Base-by-base conservation (phyloP, 2,888 invertebrate species). In the Leptodirus hochenwartii region DNA sequence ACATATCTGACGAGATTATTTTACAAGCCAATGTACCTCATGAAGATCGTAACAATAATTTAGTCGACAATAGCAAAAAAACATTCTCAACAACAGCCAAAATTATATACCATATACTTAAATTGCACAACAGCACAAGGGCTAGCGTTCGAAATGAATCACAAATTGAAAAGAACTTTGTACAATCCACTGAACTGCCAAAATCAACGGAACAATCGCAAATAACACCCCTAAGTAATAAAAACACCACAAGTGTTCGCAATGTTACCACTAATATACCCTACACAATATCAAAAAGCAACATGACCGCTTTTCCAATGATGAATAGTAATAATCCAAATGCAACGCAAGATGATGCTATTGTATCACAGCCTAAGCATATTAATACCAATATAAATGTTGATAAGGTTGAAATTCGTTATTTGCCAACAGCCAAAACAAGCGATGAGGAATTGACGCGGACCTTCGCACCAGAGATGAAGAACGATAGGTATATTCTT, bases 401-500 rank as follows among this genome's bases (percentile, higher is more conserved):
- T 35, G 8, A 15, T 13, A n/a, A 27, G 30, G 13, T 22, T 22
- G 10, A 20, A 20, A 6, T 20, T 29, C 22, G 3, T 5, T 33
- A 3, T 23, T 29, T 10, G 34, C 34, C 20, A 17, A 30, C 6
- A n/a, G 23, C 23, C 5, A 15, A 30, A 12, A 29, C 29, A 4
- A 22, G 31, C 4, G 37, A 44, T n/a, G 41, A 42, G 5, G 32
- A 32, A 9, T 30, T 34, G 8, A 11, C 24, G 16, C 29, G 22
- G 3, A 34, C 44, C 4, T 47, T 47, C 35, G 38, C 45, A 9
- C 50, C 51, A 3, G 50, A 54, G 36, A 45, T 44, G 15, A 54
- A 56, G 40, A 64, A 59, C 41, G 62, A 61, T 40, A 60, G 61
- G 27, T 66, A 62, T 38, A 60, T 68, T 37, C 59, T 69, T 32